Evolutionary conservation across 2,113 vertebrate species (phyloP).

Genomic region (Heteronetta atricapilla): DNA sequence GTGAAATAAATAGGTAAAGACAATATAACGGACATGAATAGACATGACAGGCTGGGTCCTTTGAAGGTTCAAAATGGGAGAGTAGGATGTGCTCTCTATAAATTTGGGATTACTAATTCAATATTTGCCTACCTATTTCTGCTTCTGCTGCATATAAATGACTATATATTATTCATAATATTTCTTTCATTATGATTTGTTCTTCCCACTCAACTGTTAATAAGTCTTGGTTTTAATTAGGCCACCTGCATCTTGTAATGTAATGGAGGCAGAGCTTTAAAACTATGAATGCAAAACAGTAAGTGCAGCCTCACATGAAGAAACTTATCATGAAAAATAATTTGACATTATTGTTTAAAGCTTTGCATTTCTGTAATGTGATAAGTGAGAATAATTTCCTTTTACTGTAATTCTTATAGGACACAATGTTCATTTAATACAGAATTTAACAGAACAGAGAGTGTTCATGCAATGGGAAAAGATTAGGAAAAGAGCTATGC

Average conservation of each 20-base stretch:
- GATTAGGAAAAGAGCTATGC: slow-evolving; percentile 1
- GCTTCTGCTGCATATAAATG: slow-evolving; percentile 8
- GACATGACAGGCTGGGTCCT: background rate
- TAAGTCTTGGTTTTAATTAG: slow-evolving; percentile 47
- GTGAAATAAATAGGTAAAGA: background rate
- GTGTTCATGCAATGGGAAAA: background rate
- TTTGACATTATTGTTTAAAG: slow-evolving; percentile 22
- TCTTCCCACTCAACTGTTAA: slow-evolving; percentile 2
- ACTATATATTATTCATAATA: slow-evolving; percentile 26
- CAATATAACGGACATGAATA: background rate
- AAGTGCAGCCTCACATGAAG: background rate
- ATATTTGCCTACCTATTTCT: slow-evolving; percentile 20
- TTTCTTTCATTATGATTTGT: slow-evolving; percentile 50
- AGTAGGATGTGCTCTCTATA: background rate
- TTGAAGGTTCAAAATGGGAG: background rate
- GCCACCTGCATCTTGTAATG: slow-evolving; percentile 25
- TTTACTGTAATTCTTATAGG: slow-evolving; percentile 19
- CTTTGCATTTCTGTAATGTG: slow-evolving; percentile 42
- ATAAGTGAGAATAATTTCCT: slow-evolving; percentile 50
- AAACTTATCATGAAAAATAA: slow-evolving; percentile 30
- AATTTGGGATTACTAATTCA: background rate
- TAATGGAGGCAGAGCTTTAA: slow-evolving; percentile 15
- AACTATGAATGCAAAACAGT: slow-evolving; percentile 22
- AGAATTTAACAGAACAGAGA: slow-evolving; percentile 39
- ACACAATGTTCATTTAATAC: slow-evolving; percentile 26